These are phyloP conservation scores for Torymus texanus DNA, from an alignment of 2,888 invertebrate species.

Conservation along the genomic window DNA sequence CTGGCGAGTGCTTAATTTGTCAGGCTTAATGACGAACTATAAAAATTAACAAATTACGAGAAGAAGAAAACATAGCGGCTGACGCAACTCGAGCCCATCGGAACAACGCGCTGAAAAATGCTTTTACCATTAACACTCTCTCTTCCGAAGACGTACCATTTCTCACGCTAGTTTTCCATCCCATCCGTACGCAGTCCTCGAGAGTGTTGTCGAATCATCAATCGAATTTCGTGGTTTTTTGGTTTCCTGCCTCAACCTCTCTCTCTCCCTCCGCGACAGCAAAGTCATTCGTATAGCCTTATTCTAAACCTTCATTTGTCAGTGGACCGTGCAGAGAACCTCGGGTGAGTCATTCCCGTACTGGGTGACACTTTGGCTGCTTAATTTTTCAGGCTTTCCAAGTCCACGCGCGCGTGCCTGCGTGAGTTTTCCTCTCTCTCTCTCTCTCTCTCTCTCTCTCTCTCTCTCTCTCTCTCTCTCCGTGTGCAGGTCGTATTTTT, in stretches of 20 bases:
- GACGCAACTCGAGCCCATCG: neutral
- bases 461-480: slow-evolving; percentile 7
- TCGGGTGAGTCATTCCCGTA: slow-evolving; percentile 24
- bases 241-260: neutral
- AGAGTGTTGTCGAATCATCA: slow-evolving; percentile 51
- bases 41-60: slow-evolving; percentile 18
- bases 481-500: slow-evolving; percentile 49
- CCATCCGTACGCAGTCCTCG: neutral
- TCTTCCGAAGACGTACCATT: neutral
- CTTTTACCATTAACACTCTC: slow-evolving; percentile 14
- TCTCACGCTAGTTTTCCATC: slow-evolving; percentile 13
- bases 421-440: neutral
- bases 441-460: neutral
- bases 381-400: slow-evolving; percentile 60
- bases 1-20: slow-evolving; percentile 1
- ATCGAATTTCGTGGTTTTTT: slow-evolving; percentile 52
- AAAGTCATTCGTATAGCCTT: slow-evolving; percentile 9
- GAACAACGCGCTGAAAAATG: slow-evolving; percentile 12
- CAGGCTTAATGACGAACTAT: neutral
- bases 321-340: slow-evolving; percentile 28
- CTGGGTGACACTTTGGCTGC: slow-evolving; percentile 37
- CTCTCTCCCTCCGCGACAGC: slow-evolving; percentile 8
- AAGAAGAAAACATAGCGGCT: neutral
- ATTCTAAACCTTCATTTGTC: slow-evolving; percentile 41
- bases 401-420: slow-evolving; percentile 17